Conservation (phyloP, 1,140 invertebrate species). For the Oreohelix idahoensis region DNA sequence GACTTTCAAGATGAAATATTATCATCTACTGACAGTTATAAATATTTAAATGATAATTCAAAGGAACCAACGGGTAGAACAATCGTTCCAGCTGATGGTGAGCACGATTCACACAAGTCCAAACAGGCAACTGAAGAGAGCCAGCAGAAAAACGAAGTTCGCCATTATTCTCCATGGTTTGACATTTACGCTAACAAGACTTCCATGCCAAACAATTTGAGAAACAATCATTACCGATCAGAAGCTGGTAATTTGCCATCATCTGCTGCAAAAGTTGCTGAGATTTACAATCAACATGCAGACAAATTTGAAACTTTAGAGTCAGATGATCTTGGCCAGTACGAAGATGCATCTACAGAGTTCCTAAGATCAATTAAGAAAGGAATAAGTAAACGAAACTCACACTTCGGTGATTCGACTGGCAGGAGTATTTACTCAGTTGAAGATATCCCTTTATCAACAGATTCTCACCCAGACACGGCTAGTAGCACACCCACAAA, state of each 20-base stretch:
- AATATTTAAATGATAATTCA: not conserved
- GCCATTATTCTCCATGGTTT: not conserved
- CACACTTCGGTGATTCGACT: not conserved
- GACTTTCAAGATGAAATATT: no score
- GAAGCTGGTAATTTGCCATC: no score
- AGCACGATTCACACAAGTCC: not conserved
- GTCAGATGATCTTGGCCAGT: not conserved
- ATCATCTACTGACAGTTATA: not conserved
- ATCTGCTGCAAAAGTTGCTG: no score
- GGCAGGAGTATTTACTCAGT: not conserved
- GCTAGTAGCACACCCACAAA: not conserved
- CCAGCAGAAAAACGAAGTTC: not conserved
- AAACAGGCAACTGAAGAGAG: not conserved
- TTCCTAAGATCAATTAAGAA: not conserved
- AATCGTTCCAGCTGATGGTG: not conserved
- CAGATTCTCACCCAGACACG: not conserved
- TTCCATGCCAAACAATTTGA: no score
- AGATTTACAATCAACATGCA: not conserved
- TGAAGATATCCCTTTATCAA: not conserved
- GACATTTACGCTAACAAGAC: not conserved
- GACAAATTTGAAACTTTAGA: not conserved
- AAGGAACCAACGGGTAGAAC: not conserved
- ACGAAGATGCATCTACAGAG: not conserved
- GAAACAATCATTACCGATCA: no score
- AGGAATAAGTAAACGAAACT: not conserved